Evolutionary conservation across 2,797 vertebrate genomes (phyloP).

Genomic region (Anas capensis): DNA sequence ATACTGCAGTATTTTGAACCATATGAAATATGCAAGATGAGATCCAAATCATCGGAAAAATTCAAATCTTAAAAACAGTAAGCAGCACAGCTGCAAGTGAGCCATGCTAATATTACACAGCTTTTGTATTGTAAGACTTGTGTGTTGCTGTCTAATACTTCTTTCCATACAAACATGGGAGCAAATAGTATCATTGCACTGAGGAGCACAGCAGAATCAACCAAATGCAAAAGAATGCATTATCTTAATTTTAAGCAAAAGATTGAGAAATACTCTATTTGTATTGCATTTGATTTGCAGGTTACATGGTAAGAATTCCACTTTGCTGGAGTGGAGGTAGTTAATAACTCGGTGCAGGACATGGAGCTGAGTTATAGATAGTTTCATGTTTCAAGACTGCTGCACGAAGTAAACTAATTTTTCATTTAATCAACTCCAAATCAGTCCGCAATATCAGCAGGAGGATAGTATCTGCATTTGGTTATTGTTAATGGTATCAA

Average conservation of each 20-base stretch:
- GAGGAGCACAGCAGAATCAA: neutral
- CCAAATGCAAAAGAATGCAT: neutral
- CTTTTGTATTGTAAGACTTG: neutral
- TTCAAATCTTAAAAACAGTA: neutral
- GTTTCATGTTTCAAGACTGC: neutral
- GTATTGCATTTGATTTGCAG: neutral
- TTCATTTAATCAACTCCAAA: slow-evolving; percentile 64
- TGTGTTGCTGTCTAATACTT: neutral
- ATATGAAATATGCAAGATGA: neutral
- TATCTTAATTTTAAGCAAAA: neutral
- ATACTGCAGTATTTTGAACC: neutral
- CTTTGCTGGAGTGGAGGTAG: neutral
- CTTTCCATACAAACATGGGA: neutral
- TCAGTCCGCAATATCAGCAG: slow-evolving; percentile 59
- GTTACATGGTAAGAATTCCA: neutral
- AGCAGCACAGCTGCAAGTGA: neutral
- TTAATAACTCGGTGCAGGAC: neutral
- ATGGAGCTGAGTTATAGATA: neutral
- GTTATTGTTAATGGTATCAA: slow-evolving; percentile 45
- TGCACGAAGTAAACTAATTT: slow-evolving; percentile 63
- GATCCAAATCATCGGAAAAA: neutral
- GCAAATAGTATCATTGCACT: neutral
- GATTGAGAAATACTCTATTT: neutral
- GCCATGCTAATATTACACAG: rapidly evolving
- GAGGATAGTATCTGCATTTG: slow-evolving; percentile 57